These are phyloP conservation scores for Trissolcus basalis DNA, from an alignment of 1,140 invertebrate species.

Conservation along the genomic window DNA sequence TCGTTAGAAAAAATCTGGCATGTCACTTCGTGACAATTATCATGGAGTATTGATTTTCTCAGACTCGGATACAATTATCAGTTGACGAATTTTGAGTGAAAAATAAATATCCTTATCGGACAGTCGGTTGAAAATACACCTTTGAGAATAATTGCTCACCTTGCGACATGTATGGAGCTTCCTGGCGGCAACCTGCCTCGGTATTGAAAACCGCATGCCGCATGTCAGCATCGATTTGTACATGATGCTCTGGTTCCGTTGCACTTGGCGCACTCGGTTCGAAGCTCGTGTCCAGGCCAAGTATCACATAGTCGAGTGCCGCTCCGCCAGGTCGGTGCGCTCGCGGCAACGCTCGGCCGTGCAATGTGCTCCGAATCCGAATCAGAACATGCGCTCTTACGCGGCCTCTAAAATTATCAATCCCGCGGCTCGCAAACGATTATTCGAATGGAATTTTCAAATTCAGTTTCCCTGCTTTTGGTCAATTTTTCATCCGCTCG, in stretches of 20 bases:
- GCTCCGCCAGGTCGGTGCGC: background rate
- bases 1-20: no score
- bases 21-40: no score
- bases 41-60: no score
- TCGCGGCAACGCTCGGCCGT: background rate
- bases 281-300: background rate
- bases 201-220: constrained; percentile 14
- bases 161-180: constrained; percentile 18
- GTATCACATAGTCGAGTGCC: background rate
- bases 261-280: background rate
- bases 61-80: no score
- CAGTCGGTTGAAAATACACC: background rate
- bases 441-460: background rate
- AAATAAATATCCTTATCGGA: background rate
- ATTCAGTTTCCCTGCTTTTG: background rate
- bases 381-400: constrained; percentile 20
- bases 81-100: background rate
- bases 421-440: background rate
- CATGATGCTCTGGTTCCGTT: constrained; percentile 5
- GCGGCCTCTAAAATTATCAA: constrained; percentile 5
- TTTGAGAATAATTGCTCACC: constrained; percentile 7
- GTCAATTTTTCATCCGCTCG: no score
- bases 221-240: constrained; percentile 24
- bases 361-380: constrained; percentile 1
- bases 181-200: constrained; percentile 6